Evolutionary conservation across 2,888 invertebrate genomes (phyloP).

Genomic region (Cantharis rufa): DNA sequence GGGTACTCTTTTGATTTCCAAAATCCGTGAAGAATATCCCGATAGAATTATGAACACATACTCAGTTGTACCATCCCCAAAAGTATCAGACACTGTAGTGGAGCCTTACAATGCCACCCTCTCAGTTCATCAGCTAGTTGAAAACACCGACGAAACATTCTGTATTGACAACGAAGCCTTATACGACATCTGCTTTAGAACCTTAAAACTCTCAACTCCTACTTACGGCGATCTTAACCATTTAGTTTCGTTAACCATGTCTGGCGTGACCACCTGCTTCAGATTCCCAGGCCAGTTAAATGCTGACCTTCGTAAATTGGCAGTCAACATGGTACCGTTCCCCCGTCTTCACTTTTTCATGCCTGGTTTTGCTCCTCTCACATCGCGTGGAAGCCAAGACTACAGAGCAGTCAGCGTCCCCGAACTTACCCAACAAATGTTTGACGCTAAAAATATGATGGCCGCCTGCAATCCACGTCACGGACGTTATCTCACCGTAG

Average conservation of each 20-base stretch:
- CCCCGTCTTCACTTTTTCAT: conserved; percentile 95
- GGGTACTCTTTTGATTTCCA: conserved; percentile 93
- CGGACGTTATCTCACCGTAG: conserved; percentile 89
- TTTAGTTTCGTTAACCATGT: conserved; percentile 85
- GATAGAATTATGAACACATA: conserved; percentile 99
- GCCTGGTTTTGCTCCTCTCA: conserved; percentile 93
- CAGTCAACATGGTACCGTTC: conserved; percentile 98
- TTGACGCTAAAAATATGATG: conserved; percentile 97
- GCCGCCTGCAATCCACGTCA: conserved; percentile 93
- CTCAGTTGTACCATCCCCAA: conserved; percentile 87
- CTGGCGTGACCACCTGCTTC: conserved; percentile 87
- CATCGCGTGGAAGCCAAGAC: conserved; percentile 86
- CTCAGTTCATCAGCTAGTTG: conserved; percentile 85
- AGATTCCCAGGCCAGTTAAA: conserved; percentile 93
- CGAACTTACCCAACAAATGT: conserved; percentile 91
- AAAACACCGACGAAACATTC: conserved; percentile 89
- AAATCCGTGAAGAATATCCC: conserved; percentile 96
- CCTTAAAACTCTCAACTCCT: conserved; percentile 84
- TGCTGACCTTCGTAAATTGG: conserved; percentile 88
- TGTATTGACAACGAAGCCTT: conserved; percentile 93
- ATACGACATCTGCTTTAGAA: conserved; percentile 91
- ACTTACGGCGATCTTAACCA: conserved; percentile 94
- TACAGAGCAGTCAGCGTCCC: conserved; percentile 90
- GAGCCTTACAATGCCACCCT: conserved; percentile 91
- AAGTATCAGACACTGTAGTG: conserved; percentile 89